Evolutionary conservation across 2,113 vertebrate species (phyloP), one percentile per base, ranked within the genome.

Genomic region (Hucho hucho): DNA sequence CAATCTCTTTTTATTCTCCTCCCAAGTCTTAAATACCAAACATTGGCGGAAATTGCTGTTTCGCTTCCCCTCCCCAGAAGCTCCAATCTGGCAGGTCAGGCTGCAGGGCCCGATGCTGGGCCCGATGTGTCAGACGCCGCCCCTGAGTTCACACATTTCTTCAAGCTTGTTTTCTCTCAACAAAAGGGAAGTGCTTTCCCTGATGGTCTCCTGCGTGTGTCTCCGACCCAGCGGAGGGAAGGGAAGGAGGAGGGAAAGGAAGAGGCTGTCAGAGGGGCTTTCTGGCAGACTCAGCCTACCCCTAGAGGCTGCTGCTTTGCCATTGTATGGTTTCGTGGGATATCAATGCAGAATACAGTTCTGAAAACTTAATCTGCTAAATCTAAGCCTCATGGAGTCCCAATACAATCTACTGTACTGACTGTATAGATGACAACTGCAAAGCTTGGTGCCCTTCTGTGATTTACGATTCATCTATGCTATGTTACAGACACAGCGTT

Each of bases 1-100:
- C 89, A 88, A 59, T 92, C 90, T 90, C 86, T 76, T 43, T 84
- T 83, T 86, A 83, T 87, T 87, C 77, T 80, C 79, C 85, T 89
- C 89, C 86, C 89, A 74, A 83, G 88, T 70, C 79, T 86, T 85
- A 81, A 90, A 91, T 76, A 90, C 87, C 89, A 91, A 86, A 87
- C 89, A 92, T 76, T 84, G 91, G 81, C 79, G 74, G 28, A 56
- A 79, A 84, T 85, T 84, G 81, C 73, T 80, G 72, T 83, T 81
- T 90, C 91, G 88, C 90, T 88, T 73, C 82, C 69, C 83, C 87
- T n/a, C 47, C 73, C 25, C 88, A 85, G 77, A 83, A 92, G 84
- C 86, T 87, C 72, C 87, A 73, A 74, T 56, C 80, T 75, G 58
- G 59, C 59, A 59, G 79, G 65, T 77, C 75, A 81, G 67, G 25